Percentiles rank a stretch among this genome's conserved stretches.
phyloP scores from a whole-genome alignment of 2,888 invertebrate genomes.

The Acrocera orbiculus region DNA sequence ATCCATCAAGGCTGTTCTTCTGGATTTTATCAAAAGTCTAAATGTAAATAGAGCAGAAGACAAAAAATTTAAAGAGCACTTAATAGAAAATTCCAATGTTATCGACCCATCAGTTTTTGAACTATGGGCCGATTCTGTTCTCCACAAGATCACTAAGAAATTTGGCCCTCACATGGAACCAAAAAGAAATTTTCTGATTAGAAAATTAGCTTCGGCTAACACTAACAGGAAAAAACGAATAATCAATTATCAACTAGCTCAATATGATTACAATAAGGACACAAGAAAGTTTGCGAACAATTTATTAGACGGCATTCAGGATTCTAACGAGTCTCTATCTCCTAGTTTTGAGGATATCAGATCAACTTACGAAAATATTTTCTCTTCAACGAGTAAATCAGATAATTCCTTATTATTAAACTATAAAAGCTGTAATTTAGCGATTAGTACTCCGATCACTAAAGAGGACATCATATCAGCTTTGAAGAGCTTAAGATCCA shows the following conservation, averaged over 20 bases:
- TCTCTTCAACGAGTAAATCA: accelerated
- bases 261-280: background rate
- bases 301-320: background rate
- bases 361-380: background rate
- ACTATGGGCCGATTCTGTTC: too few species aligned
- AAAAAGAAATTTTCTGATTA: too few species aligned
- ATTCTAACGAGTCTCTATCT: background rate
- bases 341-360: background rate
- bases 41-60: too few species aligned
- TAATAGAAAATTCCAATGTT: too few species aligned
- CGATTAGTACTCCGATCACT: background rate
- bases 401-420: background rate
- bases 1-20: too few species aligned
- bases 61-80: too few species aligned
- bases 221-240: constrained; percentile 12
- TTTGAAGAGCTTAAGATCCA: background rate
- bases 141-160: too few species aligned
- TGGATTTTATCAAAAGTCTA: too few species aligned
- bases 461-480: background rate
- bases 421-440: accelerated
- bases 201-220: background rate
- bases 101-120: too few species aligned
- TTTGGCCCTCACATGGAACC: too few species aligned
- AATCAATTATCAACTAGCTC: background rate
- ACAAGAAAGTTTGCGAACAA: background rate